Base-by-base conservation (phyloP, 2,888 invertebrate genomes). In the Girardia tigrina region DNA sequence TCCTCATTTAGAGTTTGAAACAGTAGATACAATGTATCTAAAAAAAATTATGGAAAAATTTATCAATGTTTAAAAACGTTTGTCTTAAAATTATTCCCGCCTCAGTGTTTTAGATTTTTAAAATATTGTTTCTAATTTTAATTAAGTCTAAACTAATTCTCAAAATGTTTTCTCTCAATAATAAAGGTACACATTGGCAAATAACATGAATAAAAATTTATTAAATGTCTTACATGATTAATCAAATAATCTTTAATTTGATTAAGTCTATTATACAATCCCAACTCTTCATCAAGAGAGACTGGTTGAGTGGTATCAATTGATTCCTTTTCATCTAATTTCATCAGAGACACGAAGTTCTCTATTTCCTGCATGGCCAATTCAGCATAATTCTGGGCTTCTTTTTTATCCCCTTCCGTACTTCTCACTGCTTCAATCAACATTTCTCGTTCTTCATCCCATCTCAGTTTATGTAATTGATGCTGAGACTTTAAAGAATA, bases 381-480 rank as follows among this genome's bases (percentile, higher is more conserved):
- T 20, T 56, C 56, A 2, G 56, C 56, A 16, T 56, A 56, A 20
- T 56, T 56, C 23, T 56, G 56, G 4, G 56, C 56, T 20, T 56
- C 56, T 16, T 56, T 56, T n/a, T 16, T 4, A 20, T 56, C 56
- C 2, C n/a, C 56, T 56, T 56, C 56, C 23, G 56, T 56, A 23
- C 23, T 56, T 12, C n/a, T 4, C 56, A 56, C 4, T 20, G 56
- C 56, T 56, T 56, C 8, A 56, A 56, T 56, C 23, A 56, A 56
- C 56, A 56, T 56, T 56, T 56, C 56, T 56, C 56, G 56, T n/a
- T 56, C 56, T 56, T 56, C 20, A 56, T 56, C 56, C 56, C 56
- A 56, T 16, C 56, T 56, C 2, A 20, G 56, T 16, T 56, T n/a
- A 56, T 56, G 56, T 56, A 20, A 23, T 56, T 56, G 56, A n/a